These are phyloP conservation scores for Syngnathus scovelli DNA, from an alignment of 2,113 vertebrate species.

Conservation along the genomic window DNA sequence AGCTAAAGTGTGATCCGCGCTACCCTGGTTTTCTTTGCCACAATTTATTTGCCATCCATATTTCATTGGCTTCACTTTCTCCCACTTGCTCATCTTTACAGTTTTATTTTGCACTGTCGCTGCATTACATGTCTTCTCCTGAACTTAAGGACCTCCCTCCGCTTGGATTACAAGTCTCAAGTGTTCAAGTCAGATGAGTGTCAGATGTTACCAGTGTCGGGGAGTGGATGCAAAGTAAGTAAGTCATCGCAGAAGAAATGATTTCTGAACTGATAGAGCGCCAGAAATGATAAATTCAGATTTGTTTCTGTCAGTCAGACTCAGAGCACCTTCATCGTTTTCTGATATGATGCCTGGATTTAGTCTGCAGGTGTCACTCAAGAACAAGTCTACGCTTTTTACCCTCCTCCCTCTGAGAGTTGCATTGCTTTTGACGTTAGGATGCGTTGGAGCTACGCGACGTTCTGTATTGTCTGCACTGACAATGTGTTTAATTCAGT, in stretches of 20 bases:
- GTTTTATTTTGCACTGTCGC: neutral
- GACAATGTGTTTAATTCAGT: no score
- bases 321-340: slow-evolving; percentile 10
- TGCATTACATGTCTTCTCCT: slow-evolving; percentile 17
- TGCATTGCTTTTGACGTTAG: neutral
- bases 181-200: slow-evolving; percentile 21
- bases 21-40: no score
- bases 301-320: slow-evolving; percentile 37
- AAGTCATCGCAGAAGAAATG: slow-evolving; percentile 40
- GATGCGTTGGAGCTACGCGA: neutral
- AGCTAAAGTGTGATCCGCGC: no score
- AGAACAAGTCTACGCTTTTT: slow-evolving; percentile 29
- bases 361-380: slow-evolving; percentile 49
- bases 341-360: slow-evolving; percentile 37
- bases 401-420: neutral
- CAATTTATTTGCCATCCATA: neutral
- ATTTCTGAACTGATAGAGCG: slow-evolving; percentile 39
- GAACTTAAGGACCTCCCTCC: slow-evolving; percentile 16
- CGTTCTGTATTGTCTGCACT: neutral
- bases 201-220: slow-evolving; percentile 16
- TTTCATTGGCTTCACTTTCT: neutral
- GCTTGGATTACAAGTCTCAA: slow-evolving; percentile 34
- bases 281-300: slow-evolving; percentile 46
- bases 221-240: slow-evolving; percentile 10
- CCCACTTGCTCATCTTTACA: neutral